phyloP scores from a whole-genome alignment of 2,888 invertebrate species.

The Achlya flavicornis region DNA sequence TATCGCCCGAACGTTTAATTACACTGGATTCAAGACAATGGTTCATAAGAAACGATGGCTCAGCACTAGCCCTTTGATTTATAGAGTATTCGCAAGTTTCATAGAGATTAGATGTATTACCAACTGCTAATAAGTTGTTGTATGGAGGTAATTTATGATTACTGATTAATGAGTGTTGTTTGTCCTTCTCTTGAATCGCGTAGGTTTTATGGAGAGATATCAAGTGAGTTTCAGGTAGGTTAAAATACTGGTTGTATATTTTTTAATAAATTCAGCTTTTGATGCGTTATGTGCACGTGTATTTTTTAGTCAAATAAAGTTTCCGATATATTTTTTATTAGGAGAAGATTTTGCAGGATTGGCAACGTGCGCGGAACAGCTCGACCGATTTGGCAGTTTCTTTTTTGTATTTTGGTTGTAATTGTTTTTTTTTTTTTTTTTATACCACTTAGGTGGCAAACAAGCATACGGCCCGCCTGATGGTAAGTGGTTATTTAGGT shows the following conservation, averaged over 20 bases:
- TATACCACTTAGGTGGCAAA: no score
- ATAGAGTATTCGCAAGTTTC: slow-evolving; percentile 68
- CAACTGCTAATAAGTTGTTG: slow-evolving; percentile 58
- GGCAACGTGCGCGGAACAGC: no score
- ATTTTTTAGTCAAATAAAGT: no score
- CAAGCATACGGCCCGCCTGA: no score
- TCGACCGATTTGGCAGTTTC: no score
- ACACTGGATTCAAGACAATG: slow-evolving; percentile 73
- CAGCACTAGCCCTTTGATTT: slow-evolving; percentile 75
- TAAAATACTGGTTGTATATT: not conserved
- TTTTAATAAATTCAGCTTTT: no score
- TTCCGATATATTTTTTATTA: no score
- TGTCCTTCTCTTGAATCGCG: slow-evolving; percentile 4
- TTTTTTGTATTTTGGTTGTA: no score
- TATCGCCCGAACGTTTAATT: slow-evolving; percentile 76
- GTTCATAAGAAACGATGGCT: slow-evolving; percentile 79
- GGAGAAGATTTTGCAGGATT: no score
- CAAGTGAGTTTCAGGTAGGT: not conserved
- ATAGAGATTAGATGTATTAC: slow-evolving; percentile 70
- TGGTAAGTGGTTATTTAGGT: no score
- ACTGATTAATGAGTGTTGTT: slow-evolving; percentile 18
- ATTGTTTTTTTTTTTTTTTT: no score
- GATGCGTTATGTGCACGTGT: not conserved
- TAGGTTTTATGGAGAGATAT: not conserved
- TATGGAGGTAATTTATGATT: slow-evolving; percentile 43